These are phyloP conservation scores for Polydrusus pterygomalis DNA, from an alignment of 2,888 invertebrate genomes.

Conservation along the genomic window DNA sequence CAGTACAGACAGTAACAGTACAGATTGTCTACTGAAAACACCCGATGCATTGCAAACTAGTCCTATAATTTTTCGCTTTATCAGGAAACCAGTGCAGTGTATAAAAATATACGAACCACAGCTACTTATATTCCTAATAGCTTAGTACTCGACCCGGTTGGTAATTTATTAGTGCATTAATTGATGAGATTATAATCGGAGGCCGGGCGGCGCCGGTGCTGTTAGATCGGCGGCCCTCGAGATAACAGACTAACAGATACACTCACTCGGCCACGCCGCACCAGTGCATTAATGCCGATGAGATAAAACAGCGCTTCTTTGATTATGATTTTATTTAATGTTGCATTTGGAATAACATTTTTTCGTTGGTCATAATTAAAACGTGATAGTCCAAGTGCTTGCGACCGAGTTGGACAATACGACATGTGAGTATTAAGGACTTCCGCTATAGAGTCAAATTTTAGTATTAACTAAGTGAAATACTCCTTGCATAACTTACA, in stretches of 20 bases:
- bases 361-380: not conserved
- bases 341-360: conserved; percentile 7
- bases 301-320: conserved; percentile 42
- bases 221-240: conserved; percentile 54
- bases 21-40: no score
- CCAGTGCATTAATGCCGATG: conserved; percentile 49
- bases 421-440: no score
- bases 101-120: conserved; percentile 7
- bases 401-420: no score
- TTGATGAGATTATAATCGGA: conserved; percentile 50
- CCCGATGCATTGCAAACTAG: no score
- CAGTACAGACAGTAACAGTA: no score
- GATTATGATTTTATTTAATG: conserved; percentile 2
- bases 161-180: conserved; percentile 49
- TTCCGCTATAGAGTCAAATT: no score
- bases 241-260: conserved; percentile 42
- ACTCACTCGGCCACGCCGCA: conserved; percentile 41
- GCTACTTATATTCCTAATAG: conserved; percentile 24
- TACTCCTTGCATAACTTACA: no score
- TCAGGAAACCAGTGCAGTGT: not conserved
- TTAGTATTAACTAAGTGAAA: no score
- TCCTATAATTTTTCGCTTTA: no score
- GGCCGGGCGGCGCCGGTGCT: conserved; percentile 51
- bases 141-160: conserved; percentile 13
- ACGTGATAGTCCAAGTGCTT: not conserved